Percentiles rank a stretch among this genome's conserved stretches.
phyloP scores from a whole-genome alignment of 2,888 invertebrate genomes.

The Trissoscelio sp. region DNA sequence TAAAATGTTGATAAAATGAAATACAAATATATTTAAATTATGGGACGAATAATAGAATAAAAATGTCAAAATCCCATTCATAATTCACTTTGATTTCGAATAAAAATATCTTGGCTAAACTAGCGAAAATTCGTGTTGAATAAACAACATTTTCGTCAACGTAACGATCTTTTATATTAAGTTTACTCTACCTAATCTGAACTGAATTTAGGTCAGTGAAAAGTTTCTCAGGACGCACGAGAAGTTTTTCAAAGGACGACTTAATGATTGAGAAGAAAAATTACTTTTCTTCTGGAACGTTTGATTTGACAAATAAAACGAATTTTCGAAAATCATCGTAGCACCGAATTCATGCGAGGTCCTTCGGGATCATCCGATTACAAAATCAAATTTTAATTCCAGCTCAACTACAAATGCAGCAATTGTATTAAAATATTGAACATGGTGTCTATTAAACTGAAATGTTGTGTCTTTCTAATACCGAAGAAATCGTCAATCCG shows the following conservation, averaged over 20 bases:
- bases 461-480: background rate
- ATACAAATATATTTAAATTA: too few species aligned
- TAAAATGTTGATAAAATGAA: too few species aligned
- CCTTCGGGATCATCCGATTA: constrained; percentile 15
- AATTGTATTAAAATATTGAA: constrained; percentile 26
- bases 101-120: background rate
- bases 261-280: constrained; percentile 63
- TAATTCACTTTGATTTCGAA: constrained; percentile 23
- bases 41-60: too few species aligned
- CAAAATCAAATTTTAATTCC: constrained; percentile 5
- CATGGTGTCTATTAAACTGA: background rate
- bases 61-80: too few species aligned
- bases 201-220: constrained; percentile 53
- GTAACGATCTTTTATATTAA: constrained; percentile 62
- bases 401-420: background rate
- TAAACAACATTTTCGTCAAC: constrained; percentile 54
- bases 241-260: constrained; percentile 53
- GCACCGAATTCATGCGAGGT: background rate
- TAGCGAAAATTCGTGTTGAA: constrained; percentile 46
- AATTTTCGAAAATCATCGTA: constrained; percentile 18
- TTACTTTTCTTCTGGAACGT: constrained; percentile 37
- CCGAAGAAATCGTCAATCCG: constrained; percentile 37
- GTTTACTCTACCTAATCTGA: constrained; percentile 51
- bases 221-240: constrained; percentile 50
- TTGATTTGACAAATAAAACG: constrained; percentile 43